Evolutionary conservation across 2,113 vertebrate species (phyloP), one percentile per base, ranked within the genome.

Genomic region (Malurus alboscapulatus): DNA sequence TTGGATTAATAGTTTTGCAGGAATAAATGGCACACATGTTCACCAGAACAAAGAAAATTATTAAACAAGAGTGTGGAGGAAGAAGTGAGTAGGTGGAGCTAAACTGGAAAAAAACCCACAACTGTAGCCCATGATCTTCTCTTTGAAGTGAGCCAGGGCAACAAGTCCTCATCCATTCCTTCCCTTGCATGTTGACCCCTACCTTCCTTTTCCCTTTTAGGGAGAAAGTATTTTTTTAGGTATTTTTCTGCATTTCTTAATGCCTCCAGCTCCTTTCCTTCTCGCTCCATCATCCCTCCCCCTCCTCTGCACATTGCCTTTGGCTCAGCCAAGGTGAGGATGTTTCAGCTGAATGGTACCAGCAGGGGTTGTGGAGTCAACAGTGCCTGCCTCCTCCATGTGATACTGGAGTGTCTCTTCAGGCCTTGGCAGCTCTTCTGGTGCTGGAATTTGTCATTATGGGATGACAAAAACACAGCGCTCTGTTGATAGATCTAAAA

Each of bases 351-450:
- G 10, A 51, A 63, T 18, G 15, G 15, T 21, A 10, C 9, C 18
- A 50, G 50, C 68, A 91, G 38, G 25, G 45, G 38, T 7, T 72
- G 44, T 1, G 5, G 20, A 83, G 30, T 63, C 84, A 87, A 34
- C 12, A 34, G 3, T 94, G 83, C 87, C 88, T 95, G 67, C 83
- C 78, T 92, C 59, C 88, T 94, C 89, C 80, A 11, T 66, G 58
- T 5, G 55, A 69, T 72, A 76, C 67, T 94, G 91, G 95, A 97
- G 87, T 83, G 92, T 89, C 91, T 87, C 80, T 58, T 79, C 74
- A 94, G 83, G 32, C 91, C 67, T 51, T 97, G 96, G 95, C 97
- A 97, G 83, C 20, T 8, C 8, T 96, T 84, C 97, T 97, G 86
- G 50, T 58, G 32, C 17, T 81, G 71, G 79, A 34, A 34, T 34